Base-by-base conservation (phyloP, 2,797 vertebrate genomes). In the Lindbergichthys nudifrons region DNA sequence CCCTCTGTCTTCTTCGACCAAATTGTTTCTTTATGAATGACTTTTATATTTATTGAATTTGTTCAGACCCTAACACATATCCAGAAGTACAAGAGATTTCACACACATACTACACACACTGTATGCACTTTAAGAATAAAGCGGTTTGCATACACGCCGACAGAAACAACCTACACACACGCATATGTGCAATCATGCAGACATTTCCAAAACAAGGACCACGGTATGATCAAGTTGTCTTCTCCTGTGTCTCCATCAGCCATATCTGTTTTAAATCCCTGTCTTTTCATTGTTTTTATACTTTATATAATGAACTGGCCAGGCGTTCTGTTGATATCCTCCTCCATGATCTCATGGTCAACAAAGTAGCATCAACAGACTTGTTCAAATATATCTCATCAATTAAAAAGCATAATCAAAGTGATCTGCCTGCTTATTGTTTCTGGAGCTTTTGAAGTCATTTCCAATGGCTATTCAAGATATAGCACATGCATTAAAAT, bases 31-130 rank as follows among this genome's bases (percentile, higher is more conserved):
- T 79, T 58, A 58, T 78, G 61, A 71, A 79, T 81, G 69, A 74
- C 70, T 92, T 93, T 94, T 93, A 76, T 94, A 95, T 95, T 95
- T 95, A 96, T 95, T 95, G 75, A 94, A 83, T 84, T 86, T 88
- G 81, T 92, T 83, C 36, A 4, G 60, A 30, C 75, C 77, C 70
- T 50, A 57, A 82, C 7, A 78, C 48, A 62, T 10, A 32, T n/a
- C 60, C 32, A 45, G 16, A 62, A 21, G 1, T 26, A 32, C 53
- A 54, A 47, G 23, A n/a, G 4, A 57, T 26, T 13, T 63, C 51
- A 67, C 26, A 52, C 36, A 67, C 48, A 54, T 16, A 65, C n/a
- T 39, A 13, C 8, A 23, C 56, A 72, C n/a, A 56, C 36, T 66
- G 45, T 66, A 48, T 53, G 65, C 52, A 81, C 74, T 64, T 70